phyloP scores from a whole-genome alignment of 2,797 vertebrate species.

The Heliangelus exortis region DNA sequence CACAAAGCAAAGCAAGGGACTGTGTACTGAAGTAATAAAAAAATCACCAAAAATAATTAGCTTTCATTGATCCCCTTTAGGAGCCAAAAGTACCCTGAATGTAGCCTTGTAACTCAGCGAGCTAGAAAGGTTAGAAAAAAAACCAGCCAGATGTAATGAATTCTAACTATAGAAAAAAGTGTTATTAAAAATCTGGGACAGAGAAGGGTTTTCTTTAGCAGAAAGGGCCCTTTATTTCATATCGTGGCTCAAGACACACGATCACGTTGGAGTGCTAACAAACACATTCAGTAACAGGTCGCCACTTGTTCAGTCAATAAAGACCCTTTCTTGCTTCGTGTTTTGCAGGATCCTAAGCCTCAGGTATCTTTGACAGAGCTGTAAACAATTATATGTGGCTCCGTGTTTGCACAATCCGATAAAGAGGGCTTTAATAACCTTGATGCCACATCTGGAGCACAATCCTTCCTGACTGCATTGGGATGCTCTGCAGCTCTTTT shows the following conservation, averaged over 20 bases:
- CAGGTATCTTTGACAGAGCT: slow-evolving; percentile 44
- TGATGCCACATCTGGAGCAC: slow-evolving; percentile 5
- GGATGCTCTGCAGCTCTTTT: neutral
- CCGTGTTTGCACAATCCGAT: slow-evolving; percentile 24
- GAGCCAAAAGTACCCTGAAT: neutral
- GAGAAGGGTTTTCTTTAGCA: slow-evolving; percentile 41
- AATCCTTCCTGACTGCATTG: neutral
- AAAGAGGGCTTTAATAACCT: slow-evolving; percentile 26
- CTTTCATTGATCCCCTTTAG: neutral
- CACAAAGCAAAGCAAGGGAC: neutral
- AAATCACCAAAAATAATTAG: neutral
- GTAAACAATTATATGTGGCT: slow-evolving; percentile 30
- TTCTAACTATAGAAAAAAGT: slow-evolving; percentile 24
- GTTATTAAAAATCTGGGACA: slow-evolving; percentile 33
- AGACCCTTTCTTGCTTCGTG: slow-evolving; percentile 37
- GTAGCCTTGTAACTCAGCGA: neutral
- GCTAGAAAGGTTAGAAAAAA: neutral
- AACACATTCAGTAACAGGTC: slow-evolving; percentile 41
- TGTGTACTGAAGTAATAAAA: neutral
- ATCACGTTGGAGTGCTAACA: slow-evolving; percentile 49
- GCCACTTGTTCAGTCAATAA: slow-evolving; percentile 29
- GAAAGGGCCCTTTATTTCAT: slow-evolving; percentile 50
- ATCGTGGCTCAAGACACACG: neutral
- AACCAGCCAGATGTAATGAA: neutral
- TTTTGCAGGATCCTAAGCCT: slow-evolving; percentile 5